Conservation (phyloP, 2,797 vertebrate genomes). For the Apogon talboti region DNA sequence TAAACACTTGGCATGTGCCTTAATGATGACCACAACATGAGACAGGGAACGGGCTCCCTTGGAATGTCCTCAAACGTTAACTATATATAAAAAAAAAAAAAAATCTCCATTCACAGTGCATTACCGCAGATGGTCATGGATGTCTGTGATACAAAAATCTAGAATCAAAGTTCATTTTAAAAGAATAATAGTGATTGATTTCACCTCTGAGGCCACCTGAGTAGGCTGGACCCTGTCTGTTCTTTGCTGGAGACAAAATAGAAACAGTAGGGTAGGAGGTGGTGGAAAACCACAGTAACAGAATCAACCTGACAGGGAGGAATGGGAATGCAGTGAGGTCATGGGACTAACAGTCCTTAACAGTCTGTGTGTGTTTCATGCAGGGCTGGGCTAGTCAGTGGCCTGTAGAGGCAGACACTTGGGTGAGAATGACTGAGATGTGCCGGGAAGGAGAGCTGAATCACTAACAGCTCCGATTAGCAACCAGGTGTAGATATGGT, state of each 20-base stretch:
- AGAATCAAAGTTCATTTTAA: constrained; percentile 20
- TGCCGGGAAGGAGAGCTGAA: constrained; percentile 71
- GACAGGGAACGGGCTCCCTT: background rate
- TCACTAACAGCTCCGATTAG: constrained; percentile 63
- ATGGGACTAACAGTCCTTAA: constrained; percentile 73
- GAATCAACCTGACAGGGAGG: constrained; percentile 79
- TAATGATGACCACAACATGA: constrained; percentile 17
- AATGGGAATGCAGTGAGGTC: constrained; percentile 80
- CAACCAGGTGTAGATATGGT: constrained; percentile 45
- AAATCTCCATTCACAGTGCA: background rate
- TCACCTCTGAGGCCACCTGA: constrained; percentile 45
- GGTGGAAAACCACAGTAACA: constrained; percentile 80
- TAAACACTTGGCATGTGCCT: constrained; percentile 9
- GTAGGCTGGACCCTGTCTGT: constrained; percentile 23
- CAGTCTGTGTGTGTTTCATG: constrained; percentile 41
- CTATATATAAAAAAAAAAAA: background rate
- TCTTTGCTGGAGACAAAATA: constrained; percentile 32
- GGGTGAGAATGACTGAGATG: constrained; percentile 71
- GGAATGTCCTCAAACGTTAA: background rate
- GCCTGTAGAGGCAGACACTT: constrained; percentile 75
- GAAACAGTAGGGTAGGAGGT: constrained; percentile 48
- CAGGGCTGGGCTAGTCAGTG: constrained; percentile 54
- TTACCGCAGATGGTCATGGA: constrained; percentile 2
- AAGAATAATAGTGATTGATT: constrained; percentile 25
- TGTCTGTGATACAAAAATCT: constrained; percentile 12